Evolutionary conservation across 2,888 invertebrate genomes (phyloP), one percentile per base, ranked within the genome.

Genomic region (Cantharis nigra): DNA sequence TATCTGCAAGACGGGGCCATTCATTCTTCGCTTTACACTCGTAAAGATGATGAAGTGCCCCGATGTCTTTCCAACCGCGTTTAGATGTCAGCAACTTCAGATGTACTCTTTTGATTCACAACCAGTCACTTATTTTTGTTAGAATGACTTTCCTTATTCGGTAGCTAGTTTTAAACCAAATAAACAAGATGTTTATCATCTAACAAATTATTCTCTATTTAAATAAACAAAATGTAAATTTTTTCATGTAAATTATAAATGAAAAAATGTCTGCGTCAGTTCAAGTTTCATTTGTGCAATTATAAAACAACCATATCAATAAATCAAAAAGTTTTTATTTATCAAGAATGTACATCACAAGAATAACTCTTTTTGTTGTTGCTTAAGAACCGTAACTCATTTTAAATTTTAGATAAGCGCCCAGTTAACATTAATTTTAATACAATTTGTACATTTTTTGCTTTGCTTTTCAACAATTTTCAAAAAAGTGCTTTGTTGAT

Each of bases 1-100:
- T 86, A 85, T 85, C 85, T 85, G 82, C 83, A 81, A 82, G 85
- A 85, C 83, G 83, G 82, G 82, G 82, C 87, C 86, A 87, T 87
- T 83, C 82, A 84, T 85, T 84, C 82, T 81, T 82, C 80, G 82
- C 82, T 82, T 81, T 79, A 78, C 80, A 84, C 81, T 84, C 85
- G 84, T 86, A 86, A 85, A 85, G 83, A 86, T 86, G 85, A 86
- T 85, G 81, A 81, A 86, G 84, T 83, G 80, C 74, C 78, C 77
- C 81, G 78, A 82, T 80, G 81, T 80, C 76, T 78, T 80, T 77
- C 78, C 78, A 79, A 80, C 79, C 74, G 80, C 80, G 75, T 80
- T 79, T 72, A 74, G 74, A 82, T 80, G 83, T 83, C 83, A 83
- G 78, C 83, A 77, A 81, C 83, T 83, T 78, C 78, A 78, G 72